Conservation (phyloP, 1,140 invertebrate genomes). For the Dendroctonus ponderosae region DNA sequence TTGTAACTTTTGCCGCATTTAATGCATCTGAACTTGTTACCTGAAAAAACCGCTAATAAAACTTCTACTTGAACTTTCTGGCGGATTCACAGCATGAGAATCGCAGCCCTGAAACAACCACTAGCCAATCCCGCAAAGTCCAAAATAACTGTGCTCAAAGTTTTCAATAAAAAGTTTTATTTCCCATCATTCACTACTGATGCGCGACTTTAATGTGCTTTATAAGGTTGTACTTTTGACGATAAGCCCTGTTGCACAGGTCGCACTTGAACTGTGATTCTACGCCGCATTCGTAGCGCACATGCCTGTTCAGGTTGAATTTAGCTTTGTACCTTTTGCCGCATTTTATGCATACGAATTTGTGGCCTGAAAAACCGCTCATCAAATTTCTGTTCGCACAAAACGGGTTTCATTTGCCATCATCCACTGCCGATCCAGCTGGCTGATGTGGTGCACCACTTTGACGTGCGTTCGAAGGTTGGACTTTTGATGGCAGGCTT, state of each 20-base stretch:
- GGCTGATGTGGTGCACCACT: too few relatives aligned
- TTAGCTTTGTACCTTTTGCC: conserved; percentile 65
- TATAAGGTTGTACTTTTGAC: conserved; percentile 55
- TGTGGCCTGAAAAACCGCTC: neutral
- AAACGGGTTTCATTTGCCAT: too few relatives aligned
- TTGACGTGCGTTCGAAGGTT: conserved; percentile 40
- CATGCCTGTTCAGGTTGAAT: conserved; percentile 63
- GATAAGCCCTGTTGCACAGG: conserved; percentile 66
- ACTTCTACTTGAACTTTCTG: neutral
- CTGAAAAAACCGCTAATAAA: neutral
- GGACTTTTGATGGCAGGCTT: conserved; percentile 60
- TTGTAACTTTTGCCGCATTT: conserved; percentile 65
- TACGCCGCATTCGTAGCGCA: conserved; percentile 66
- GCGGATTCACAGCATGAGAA: too few relatives aligned
- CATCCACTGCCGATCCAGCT: too few relatives aligned
- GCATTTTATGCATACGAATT: conserved; percentile 61
- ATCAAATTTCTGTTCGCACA: neutral
- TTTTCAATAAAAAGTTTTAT: too few relatives aligned
- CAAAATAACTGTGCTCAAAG: too few relatives aligned
- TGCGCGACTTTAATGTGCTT: too few relatives aligned
- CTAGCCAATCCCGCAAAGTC: too few relatives aligned
- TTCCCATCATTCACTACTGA: too few relatives aligned
- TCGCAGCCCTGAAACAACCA: too few relatives aligned
- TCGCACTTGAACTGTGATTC: conserved; percentile 78
- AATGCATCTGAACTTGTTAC: conserved; percentile 55